Conservation (phyloP, 2,113 vertebrate species). For the Drymodes brunneopygia region DNA sequence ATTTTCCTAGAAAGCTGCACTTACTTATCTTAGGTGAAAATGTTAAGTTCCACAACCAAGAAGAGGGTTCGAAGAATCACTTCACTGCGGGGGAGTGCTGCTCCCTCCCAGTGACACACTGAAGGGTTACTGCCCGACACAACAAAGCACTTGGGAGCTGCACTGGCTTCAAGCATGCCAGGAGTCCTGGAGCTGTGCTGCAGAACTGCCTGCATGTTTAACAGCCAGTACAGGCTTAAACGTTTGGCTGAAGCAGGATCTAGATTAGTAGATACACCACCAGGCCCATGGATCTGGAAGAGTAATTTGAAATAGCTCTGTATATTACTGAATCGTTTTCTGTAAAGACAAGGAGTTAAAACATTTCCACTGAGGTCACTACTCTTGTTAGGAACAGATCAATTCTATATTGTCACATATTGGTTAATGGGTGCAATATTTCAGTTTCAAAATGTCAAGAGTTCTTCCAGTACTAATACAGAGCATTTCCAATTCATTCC, state of each 20-base stretch:
- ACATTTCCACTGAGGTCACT: conserved; percentile 76
- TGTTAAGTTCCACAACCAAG: conserved; percentile 68
- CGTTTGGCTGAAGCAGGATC: conserved; percentile 48
- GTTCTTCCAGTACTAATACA: conserved; percentile 55
- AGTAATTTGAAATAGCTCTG: conserved; percentile 68
- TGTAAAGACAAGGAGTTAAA: conserved; percentile 64
- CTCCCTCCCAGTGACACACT: conserved; percentile 39
- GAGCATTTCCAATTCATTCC: conserved; percentile 59
- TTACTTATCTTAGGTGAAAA: conserved; percentile 67
- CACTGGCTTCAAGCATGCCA: not conserved
- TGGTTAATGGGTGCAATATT: conserved; percentile 53
- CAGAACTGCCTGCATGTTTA: not conserved
- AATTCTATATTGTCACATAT: conserved; percentile 44
- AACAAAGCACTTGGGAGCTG: conserved; percentile 45
- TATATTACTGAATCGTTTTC: conserved; percentile 64
- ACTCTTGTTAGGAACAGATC: conserved; percentile 70
- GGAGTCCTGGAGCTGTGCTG: not conserved
- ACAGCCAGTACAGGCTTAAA: not conserved
- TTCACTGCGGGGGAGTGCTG: conserved; percentile 23
- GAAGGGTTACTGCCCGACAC: conserved; percentile 39
- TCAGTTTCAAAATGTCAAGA: not conserved
- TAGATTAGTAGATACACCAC: conserved; percentile 31
- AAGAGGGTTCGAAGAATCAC: conserved; percentile 61
- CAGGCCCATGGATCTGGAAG: conserved; percentile 71
- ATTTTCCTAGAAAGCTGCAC: conserved; percentile 74